A percentile compares a stretch with the other conserved stretches of the same genome.
Evolutionary conservation across 2,797 vertebrate species (phyloP).

Genomic region (Notamacropus eugenii): DNA sequence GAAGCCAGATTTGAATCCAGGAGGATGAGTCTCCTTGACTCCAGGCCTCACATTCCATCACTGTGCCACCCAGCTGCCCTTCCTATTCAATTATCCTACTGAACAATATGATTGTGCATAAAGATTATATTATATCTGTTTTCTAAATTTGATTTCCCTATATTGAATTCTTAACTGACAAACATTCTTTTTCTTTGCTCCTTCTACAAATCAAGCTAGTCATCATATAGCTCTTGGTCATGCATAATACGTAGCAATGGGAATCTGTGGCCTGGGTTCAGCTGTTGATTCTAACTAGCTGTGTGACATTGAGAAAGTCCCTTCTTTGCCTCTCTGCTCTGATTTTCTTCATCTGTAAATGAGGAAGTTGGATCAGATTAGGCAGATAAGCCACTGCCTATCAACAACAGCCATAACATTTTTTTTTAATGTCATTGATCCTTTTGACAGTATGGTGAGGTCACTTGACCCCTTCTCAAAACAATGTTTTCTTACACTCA

Average conservation of each 20-base stretch:
- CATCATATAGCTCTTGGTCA: neutral
- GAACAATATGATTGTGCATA: neutral
- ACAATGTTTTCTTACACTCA: neutral
- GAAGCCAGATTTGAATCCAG: neutral
- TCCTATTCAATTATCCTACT: neutral
- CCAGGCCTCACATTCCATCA: neutral
- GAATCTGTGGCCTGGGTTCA: neutral
- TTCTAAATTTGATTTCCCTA: neutral
- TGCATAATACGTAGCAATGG: neutral
- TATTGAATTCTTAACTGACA: neutral
- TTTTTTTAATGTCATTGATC: neutral
- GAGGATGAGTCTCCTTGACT: neutral
- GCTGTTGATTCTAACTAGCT: neutral
- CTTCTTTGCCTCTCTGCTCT: neutral
- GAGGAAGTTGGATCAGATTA: neutral
- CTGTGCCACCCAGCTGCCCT: neutral
- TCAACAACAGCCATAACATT: neutral
- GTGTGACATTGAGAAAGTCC: neutral
- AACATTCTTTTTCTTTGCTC: neutral
- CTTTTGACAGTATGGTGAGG: neutral
- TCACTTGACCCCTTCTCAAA: neutral
- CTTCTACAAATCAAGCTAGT: neutral
- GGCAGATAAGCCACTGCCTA: neutral
- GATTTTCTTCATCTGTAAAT: neutral
- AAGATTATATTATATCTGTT: neutral